phyloP scores from a whole-genome alignment of 2,113 vertebrate genomes.

The Oryzias melastigma region DNA sequence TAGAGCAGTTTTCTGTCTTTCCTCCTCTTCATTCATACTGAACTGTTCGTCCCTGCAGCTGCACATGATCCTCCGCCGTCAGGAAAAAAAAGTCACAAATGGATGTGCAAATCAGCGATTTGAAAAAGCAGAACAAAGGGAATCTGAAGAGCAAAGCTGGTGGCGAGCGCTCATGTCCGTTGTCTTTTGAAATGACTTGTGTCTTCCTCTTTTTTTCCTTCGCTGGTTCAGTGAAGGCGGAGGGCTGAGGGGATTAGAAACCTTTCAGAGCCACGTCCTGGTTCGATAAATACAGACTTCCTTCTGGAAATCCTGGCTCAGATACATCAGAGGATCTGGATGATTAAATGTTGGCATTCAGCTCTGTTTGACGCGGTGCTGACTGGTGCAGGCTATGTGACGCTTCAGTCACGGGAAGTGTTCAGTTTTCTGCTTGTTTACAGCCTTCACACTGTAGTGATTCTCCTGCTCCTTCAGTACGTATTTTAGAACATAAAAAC shows the following conservation, averaged over 20 bases:
- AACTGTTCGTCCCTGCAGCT: conserved; percentile 52
- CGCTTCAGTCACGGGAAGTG: neutral
- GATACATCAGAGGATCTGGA: conserved; percentile 40
- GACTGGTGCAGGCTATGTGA: conserved; percentile 20
- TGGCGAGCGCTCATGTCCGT: conserved; percentile 29
- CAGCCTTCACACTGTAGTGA: too few species aligned
- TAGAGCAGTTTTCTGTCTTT: conserved; percentile 34
- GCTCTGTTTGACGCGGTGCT: conserved; percentile 23
- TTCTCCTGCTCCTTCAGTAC: too few species aligned
- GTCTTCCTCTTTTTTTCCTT: conserved; percentile 47
- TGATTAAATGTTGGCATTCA: conserved; percentile 54
- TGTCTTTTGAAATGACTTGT: conserved; percentile 64
- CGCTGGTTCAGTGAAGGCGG: conserved; percentile 65
- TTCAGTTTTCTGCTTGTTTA: too few species aligned
- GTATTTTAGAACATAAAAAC: too few species aligned
- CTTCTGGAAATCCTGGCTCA: conserved; percentile 63
- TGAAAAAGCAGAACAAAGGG: conserved; percentile 27
- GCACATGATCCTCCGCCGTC: conserved; percentile 57
- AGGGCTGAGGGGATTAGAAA: conserved; percentile 66
- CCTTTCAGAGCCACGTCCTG: conserved; percentile 41
- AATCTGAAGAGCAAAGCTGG: conserved; percentile 49
- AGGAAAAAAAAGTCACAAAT: conserved; percentile 4
- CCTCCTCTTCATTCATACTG: conserved; percentile 9
- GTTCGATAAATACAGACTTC: conserved; percentile 57
- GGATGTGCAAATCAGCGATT: conserved; percentile 52